A percentile compares a stretch with the other conserved stretches of the same genome.
Evolutionary conservation across 2,113 vertebrate species (phyloP).

Genomic region (Sinocyclocheilus anshuiensis): DNA sequence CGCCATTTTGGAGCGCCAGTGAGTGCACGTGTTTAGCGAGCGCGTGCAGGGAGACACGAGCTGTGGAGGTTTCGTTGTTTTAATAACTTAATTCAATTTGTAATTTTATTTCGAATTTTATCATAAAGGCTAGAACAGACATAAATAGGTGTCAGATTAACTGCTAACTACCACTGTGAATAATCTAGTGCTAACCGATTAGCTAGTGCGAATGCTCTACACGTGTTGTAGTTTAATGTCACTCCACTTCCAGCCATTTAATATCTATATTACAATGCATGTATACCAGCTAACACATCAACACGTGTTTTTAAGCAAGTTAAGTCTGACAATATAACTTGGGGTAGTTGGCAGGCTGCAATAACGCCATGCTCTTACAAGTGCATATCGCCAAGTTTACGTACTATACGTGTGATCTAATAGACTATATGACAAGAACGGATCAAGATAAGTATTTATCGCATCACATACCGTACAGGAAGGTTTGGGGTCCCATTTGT

Average conservation of each 20-base stretch:
- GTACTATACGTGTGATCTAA: background rate
- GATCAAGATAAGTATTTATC: background rate
- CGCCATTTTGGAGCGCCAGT: constrained; percentile 40
- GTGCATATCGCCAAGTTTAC: too few relatives aligned
- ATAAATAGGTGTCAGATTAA: background rate
- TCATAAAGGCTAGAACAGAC: background rate
- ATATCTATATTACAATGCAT: background rate
- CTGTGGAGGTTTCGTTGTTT: too few relatives aligned
- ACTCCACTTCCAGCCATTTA: background rate
- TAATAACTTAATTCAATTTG: too few relatives aligned
- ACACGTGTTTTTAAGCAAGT: background rate
- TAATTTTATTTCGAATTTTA: background rate
- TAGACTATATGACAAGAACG: background rate
- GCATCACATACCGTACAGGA: constrained; percentile 83
- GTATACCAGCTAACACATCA: background rate
- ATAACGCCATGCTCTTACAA: background rate
- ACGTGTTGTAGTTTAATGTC: background rate
- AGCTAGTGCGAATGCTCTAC: background rate
- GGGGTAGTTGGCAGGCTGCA: background rate
- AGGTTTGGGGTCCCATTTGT: constrained; percentile 85
- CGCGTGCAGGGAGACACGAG: background rate
- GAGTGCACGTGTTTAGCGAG: constrained; percentile 46
- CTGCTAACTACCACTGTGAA: background rate
- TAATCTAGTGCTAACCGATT: background rate
- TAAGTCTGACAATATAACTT: background rate